These are phyloP conservation scores for Amaurobius ferox DNA, from an alignment of 2,888 invertebrate species.

Conservation along the genomic window DNA sequence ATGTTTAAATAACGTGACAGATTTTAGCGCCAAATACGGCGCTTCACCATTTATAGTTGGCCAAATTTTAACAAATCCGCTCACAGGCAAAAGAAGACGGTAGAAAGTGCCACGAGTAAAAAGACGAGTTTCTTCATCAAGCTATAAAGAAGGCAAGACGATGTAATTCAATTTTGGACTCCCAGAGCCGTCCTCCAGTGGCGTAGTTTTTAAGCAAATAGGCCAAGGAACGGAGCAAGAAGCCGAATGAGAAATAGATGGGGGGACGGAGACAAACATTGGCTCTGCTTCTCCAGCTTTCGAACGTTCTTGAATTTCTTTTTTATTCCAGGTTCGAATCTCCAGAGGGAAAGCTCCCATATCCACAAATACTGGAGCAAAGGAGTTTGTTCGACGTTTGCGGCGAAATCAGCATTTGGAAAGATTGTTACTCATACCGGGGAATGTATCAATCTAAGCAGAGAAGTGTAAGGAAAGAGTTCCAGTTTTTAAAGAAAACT, in stretches of 20 bases:
- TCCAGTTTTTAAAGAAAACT: too few species aligned
- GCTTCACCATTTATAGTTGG: slow-evolving; percentile 33
- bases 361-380: slow-evolving; percentile 54
- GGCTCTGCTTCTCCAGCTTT: slow-evolving; percentile 31
- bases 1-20: neutral
- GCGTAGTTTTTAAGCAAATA: slow-evolving; percentile 72
- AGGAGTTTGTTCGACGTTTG: slow-evolving; percentile 2
- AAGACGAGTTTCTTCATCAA: slow-evolving; percentile 63
- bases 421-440: neutral
- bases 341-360: slow-evolving; percentile 53
- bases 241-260: slow-evolving; percentile 68
- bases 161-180: slow-evolving; percentile 70
- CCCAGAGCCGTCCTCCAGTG: slow-evolving; percentile 59
- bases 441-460: neutral
- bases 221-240: slow-evolving; percentile 63
- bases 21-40: slow-evolving; percentile 40
- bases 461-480: neutral
- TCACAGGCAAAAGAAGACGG: slow-evolving; percentile 15
- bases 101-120: slow-evolving; percentile 16
- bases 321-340: slow-evolving; percentile 15
- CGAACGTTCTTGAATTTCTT: neutral
- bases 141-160: slow-evolving; percentile 28
- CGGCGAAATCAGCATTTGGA: slow-evolving; percentile 5
- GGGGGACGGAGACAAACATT: slow-evolving; percentile 69
- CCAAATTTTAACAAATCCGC: slow-evolving; percentile 58